Evolutionary conservation across 2,113 vertebrate genomes (phyloP).

Genomic region (Onychorhynchus coronatus): DNA sequence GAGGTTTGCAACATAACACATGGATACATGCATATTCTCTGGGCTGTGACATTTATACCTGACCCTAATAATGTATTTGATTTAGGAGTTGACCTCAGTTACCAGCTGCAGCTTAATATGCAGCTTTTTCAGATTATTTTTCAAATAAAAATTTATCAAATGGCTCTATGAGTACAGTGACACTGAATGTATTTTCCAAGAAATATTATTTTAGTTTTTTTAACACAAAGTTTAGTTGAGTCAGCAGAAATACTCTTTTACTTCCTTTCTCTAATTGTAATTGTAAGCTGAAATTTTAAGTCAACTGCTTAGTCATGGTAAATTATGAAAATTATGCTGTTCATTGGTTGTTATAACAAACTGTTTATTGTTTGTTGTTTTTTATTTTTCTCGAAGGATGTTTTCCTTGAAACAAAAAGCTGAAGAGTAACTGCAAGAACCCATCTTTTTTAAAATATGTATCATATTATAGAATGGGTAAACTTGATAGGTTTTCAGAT

Average conservation of each 20-base stretch:
- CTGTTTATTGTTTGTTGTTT: not conserved
- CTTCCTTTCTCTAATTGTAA: constrained; percentile 11
- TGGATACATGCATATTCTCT: accelerated
- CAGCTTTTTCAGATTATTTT: not conserved
- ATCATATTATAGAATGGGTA: not conserved
- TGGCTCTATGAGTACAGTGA: not conserved
- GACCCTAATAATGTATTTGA: not conserved
- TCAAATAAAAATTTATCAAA: not conserved
- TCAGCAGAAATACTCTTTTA: not conserved
- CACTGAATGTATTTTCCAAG: not conserved
- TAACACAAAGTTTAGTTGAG: not conserved
- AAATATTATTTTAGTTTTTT: not conserved
- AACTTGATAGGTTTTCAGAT: not conserved
- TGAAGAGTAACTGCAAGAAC: not conserved
- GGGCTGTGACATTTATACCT: not conserved
- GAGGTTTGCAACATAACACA: accelerated
- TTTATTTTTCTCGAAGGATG: not conserved
- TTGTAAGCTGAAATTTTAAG: not conserved
- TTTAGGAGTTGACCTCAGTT: not conserved
- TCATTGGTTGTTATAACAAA: not conserved
- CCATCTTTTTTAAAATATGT: not conserved
- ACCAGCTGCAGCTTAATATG: not conserved
- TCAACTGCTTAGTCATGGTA: not conserved
- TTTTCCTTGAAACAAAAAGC: not conserved
- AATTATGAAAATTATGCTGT: not conserved